These are phyloP conservation scores for Poeciliopsis paucimaculata DNA, from an alignment of 2,797 vertebrate genomes.

Conservation along the genomic window DNA sequence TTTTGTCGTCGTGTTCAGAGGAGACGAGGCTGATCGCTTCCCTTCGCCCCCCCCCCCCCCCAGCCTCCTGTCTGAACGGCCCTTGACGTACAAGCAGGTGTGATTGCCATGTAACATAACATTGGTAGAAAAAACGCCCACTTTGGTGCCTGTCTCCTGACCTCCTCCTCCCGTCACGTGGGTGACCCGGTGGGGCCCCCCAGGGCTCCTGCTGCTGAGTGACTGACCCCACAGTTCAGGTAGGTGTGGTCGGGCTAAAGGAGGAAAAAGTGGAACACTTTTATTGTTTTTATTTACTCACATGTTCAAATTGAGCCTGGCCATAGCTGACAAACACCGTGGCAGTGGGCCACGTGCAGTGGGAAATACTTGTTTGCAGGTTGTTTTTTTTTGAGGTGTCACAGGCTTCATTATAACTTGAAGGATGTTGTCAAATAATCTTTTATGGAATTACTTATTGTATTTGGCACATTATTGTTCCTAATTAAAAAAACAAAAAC, in stretches of 20 bases:
- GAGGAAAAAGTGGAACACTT: constrained; percentile 29
- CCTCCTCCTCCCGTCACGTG: constrained; percentile 76
- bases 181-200: constrained; percentile 81
- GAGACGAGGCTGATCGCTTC: constrained; percentile 41
- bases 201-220: constrained; percentile 68
- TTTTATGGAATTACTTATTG: neutral
- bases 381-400: constrained; percentile 45
- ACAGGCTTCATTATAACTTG: constrained; percentile 32
- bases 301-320: constrained; percentile 38
- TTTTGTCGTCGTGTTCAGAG: constrained; percentile 51
- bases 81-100: constrained; percentile 76
- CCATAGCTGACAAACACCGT: constrained; percentile 49
- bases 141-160: constrained; percentile 78
- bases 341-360: constrained; percentile 60
- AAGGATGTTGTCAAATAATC: neutral
- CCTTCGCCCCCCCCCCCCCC: constrained; percentile 42
- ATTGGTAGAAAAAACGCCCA: constrained; percentile 71
- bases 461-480: neutral
- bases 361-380: constrained; percentile 55
- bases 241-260: constrained; percentile 80
- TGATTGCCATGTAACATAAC: constrained; percentile 82
- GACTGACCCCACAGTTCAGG: constrained; percentile 75
- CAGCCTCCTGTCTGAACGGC: constrained; percentile 50
- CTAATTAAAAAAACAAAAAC: neutral
- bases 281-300: constrained; percentile 10